A percentile compares a stretch with the other conserved stretches of the same genome.
These are phyloP conservation scores for Boulengeromyrus knoepffleri DNA, from an alignment of 2,113 vertebrate genomes.

Conservation along the genomic window DNA sequence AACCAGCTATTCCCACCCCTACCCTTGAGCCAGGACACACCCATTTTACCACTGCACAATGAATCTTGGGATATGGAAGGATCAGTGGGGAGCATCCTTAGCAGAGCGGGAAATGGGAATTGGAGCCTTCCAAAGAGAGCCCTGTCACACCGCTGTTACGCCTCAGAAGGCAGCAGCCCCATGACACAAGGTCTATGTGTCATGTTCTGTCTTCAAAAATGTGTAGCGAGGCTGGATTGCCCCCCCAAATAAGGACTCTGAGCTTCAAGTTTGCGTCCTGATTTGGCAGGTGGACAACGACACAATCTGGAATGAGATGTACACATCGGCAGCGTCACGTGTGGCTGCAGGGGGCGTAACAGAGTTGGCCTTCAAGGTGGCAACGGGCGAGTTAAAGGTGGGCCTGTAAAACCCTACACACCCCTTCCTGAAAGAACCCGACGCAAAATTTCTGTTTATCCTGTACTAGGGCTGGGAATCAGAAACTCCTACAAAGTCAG, in stretches of 20 bases:
- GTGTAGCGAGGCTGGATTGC: background rate
- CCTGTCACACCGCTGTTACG: background rate
- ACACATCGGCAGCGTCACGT: slow-evolving; percentile 82
- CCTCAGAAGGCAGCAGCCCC: background rate
- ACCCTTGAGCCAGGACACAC: background rate
- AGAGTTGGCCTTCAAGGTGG: slow-evolving; percentile 83
- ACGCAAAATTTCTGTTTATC: background rate
- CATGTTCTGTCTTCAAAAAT: background rate
- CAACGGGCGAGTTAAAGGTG: slow-evolving; percentile 81
- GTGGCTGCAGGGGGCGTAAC: slow-evolving; percentile 79
- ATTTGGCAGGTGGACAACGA: slow-evolving; percentile 80
- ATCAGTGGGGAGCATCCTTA: no score
- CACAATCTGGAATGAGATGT: slow-evolving; percentile 89
- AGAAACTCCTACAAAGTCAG: background rate
- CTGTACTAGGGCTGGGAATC: background rate
- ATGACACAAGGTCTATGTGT: background rate
- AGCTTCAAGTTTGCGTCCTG: background rate
- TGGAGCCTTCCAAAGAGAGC: background rate
- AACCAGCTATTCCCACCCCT: background rate
- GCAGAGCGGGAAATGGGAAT: no score
- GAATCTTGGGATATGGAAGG: background rate
- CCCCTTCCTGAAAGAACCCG: background rate
- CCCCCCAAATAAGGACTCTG: background rate
- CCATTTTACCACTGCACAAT: background rate
- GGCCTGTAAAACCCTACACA: slow-evolving; percentile 18